Conservation (phyloP, 1,140 invertebrate genomes). For the Oncopeltus fasciatus region DNA sequence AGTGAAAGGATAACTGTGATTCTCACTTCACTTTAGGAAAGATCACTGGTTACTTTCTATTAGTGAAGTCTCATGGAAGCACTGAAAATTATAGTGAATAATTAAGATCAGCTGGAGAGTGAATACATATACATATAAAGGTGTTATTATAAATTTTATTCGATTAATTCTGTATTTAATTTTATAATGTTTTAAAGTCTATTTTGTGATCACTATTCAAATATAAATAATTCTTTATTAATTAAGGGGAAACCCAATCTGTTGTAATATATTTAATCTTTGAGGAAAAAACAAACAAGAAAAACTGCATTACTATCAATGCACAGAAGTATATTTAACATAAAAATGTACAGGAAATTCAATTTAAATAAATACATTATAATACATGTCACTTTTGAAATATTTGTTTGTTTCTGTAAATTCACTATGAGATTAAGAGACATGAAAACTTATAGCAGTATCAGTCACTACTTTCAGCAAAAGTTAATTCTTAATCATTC, state of each 20-base stretch:
- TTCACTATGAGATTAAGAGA: no score
- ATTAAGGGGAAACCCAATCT: constrained; percentile 1
- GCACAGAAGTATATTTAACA: constrained; percentile 9
- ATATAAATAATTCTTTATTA: constrained; percentile 5
- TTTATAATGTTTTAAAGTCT: constrained; percentile 8
- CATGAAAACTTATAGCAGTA: no score
- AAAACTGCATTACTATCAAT: neutral
- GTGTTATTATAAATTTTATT: constrained; percentile 2
- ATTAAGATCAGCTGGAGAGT: neutral
- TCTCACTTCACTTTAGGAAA: no score
- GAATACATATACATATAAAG: constrained; percentile 9
- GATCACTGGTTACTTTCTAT: no score
- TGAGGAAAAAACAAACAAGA: no score
- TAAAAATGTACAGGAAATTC: constrained; percentile 9
- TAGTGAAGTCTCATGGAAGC: no score
- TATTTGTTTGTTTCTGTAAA: no score
- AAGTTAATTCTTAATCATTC: no score
- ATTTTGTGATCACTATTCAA: constrained; percentile 9
- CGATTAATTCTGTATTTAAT: constrained; percentile 8
- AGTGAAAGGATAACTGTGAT: no score
- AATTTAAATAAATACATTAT: constrained; percentile 3
- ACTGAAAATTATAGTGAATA: neutral
- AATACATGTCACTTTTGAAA: neutral
- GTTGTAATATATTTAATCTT: constrained; percentile 7
- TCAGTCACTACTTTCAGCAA: no score